Evolutionary conservation across 2,113 vertebrate genomes (phyloP).

Genomic region (Protobothrops mucrosquamatus): DNA sequence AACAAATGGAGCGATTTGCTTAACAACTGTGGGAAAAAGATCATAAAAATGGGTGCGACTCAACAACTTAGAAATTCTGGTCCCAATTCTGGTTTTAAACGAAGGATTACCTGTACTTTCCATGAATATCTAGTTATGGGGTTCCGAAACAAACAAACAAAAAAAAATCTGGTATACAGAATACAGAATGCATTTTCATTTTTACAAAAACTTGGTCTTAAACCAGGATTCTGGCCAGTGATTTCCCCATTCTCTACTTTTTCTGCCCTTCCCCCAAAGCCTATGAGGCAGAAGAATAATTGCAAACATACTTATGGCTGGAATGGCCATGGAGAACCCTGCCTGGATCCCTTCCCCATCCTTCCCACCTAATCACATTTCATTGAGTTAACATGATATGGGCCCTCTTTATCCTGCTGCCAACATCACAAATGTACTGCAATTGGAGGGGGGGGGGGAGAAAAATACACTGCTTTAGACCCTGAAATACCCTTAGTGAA

Average conservation of each 20-base stretch:
- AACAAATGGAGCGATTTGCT: neutral
- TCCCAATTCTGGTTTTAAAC: neutral
- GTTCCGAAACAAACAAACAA: neutral
- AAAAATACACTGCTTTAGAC: neutral
- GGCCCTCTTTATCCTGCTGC: neutral
- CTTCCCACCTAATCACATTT: slow-evolving; percentile 40
- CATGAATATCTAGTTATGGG: neutral
- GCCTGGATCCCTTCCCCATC: neutral
- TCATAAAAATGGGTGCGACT: neutral
- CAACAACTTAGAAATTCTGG: neutral
- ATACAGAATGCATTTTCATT: neutral
- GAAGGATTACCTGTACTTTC: neutral
- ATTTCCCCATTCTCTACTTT: slow-evolving; percentile 11
- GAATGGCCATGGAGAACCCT: neutral
- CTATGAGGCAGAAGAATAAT: slow-evolving; percentile 42
- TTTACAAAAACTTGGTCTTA: neutral
- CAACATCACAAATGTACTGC: neutral
- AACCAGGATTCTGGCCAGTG: neutral
- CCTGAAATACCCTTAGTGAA: neutral
- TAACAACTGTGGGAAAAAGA: neutral
- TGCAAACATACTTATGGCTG: slow-evolving; percentile 46
- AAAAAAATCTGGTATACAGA: neutral
- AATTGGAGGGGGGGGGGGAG: neutral
- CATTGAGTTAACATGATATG: neutral
- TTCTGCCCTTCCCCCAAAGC: slow-evolving; percentile 22